phyloP scores from a whole-genome alignment of 2,797 vertebrate species.

The Sparus aurata region DNA sequence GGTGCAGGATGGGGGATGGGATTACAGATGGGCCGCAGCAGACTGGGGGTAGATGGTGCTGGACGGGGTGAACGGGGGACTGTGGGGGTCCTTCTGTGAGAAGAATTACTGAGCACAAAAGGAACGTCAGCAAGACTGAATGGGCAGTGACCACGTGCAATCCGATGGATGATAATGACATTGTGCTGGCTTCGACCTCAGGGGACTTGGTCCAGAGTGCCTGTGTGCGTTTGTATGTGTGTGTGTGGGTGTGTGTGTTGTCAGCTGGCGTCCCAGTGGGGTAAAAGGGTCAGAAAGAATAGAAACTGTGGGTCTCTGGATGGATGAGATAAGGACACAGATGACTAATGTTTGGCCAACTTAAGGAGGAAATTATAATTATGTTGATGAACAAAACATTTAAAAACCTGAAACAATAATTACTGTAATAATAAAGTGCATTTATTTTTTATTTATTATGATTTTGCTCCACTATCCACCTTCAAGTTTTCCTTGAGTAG shows the following conservation, averaged over 20 bases:
- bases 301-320: constrained; percentile 48
- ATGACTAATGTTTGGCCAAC: constrained; percentile 30
- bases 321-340: constrained; percentile 63
- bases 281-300: constrained; percentile 38
- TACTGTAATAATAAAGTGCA: not conserved
- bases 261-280: constrained; percentile 75
- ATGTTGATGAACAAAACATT: not conserved
- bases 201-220: constrained; percentile 63
- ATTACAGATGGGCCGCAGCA: constrained; percentile 81
- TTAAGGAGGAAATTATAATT: constrained; percentile 2
- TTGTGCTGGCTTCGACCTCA: constrained; percentile 76
- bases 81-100: constrained; percentile 62
- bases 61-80: constrained; percentile 13
- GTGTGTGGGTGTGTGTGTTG: constrained; percentile 47
- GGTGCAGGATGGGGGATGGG: constrained; percentile 76
- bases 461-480: not conserved
- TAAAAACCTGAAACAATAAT: too few species aligned
- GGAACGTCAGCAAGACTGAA: constrained; percentile 78
- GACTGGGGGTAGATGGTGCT: constrained; percentile 55
- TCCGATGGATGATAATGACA: constrained; percentile 84
- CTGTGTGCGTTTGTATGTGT: constrained; percentile 37
- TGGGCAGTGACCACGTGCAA: constrained; percentile 78
- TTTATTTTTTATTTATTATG: not conserved
- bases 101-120: constrained; percentile 85
- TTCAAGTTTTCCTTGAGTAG: not conserved